Evolutionary conservation across 2,888 invertebrate species (phyloP).

Genomic region (Synergus gifuensis): DNA sequence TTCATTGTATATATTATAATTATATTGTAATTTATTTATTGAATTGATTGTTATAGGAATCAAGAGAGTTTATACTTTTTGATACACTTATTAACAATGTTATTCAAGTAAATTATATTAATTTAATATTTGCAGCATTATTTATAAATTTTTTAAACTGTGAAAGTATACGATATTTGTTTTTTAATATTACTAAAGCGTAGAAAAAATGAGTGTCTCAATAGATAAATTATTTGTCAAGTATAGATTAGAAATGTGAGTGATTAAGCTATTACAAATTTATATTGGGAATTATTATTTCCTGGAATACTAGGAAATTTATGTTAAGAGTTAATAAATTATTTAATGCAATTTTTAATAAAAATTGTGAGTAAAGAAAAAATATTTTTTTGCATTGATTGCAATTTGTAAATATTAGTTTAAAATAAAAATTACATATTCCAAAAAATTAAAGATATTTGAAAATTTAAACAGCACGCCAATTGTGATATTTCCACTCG

Average conservation of each 20-base stretch:
- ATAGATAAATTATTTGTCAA: background rate
- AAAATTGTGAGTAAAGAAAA: background rate
- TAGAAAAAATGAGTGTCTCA: background rate
- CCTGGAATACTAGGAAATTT: background rate
- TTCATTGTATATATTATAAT: background rate
- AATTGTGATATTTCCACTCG: conserved; percentile 39
- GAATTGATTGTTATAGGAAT: background rate
- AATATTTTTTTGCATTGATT: background rate
- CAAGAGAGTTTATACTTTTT: background rate
- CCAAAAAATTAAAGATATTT: background rate
- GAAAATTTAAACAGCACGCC: background rate
- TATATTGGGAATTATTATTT: background rate
- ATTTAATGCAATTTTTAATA: background rate
- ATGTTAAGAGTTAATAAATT: background rate
- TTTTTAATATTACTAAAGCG: background rate
- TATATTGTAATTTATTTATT: background rate
- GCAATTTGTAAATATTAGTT: background rate
- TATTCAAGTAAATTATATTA: background rate
- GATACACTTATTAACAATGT: background rate
- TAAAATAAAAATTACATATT: background rate
- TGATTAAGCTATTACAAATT: background rate
- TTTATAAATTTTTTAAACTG: background rate
- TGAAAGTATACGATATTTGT: background rate
- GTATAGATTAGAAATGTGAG: background rate
- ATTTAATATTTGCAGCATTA: background rate